Percentiles rank a stretch among this genome's conserved stretches.
Evolutionary conservation across 2,113 vertebrate species (phyloP).

Genomic region (Dromaius novaehollandiae): DNA sequence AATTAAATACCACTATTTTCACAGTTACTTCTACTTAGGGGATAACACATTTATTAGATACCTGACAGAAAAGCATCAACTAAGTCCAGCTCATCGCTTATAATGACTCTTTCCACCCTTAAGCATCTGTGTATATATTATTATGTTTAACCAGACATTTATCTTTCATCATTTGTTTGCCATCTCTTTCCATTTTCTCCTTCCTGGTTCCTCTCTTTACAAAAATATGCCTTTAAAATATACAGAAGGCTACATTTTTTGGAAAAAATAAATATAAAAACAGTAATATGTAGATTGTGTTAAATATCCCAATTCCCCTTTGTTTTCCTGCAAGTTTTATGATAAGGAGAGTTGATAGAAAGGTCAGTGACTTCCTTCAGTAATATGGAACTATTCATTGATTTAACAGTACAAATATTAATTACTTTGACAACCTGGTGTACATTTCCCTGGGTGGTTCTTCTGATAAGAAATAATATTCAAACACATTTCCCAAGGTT

Average conservation of each 20-base stretch:
- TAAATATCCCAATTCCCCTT: not conserved
- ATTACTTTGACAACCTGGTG: not conserved
- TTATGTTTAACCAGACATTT: not conserved
- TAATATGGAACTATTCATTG: not conserved
- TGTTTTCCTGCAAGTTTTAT: slow-evolving; percentile 12
- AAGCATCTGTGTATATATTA: not conserved
- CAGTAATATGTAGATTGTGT: not conserved
- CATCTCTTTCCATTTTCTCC: not conserved
- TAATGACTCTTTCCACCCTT: not conserved
- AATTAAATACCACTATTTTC: not conserved
- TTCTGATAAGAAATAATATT: not conserved
- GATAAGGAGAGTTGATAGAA: not conserved
- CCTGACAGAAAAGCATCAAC: not conserved
- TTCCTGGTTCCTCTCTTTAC: not conserved
- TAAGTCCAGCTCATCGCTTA: not conserved
- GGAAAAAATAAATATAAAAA: not conserved
- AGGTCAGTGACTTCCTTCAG: not conserved
- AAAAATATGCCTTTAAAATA: slow-evolving; percentile 4
- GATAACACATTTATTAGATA: not conserved
- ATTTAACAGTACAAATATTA: not conserved
- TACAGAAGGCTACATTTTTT: not conserved
- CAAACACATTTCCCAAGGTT: not conserved
- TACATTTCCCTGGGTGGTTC: not conserved
- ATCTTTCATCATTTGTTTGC: not conserved
- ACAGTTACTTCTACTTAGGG: not conserved